Conservation (phyloP, 2,113 vertebrate genomes). For the Eidolon helvum region DNA sequence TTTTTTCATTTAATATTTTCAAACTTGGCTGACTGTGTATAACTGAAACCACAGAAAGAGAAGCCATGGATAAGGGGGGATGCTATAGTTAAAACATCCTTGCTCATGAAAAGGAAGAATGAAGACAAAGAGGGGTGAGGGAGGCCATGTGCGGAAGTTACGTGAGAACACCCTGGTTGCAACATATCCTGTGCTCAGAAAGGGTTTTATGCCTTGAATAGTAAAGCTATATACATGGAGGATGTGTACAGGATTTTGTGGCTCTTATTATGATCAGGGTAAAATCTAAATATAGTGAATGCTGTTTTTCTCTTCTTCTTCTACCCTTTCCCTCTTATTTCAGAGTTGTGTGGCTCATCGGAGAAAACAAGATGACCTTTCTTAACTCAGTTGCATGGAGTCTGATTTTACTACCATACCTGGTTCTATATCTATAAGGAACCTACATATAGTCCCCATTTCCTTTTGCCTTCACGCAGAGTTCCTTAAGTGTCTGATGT, state of each 20-base stretch:
- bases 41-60: neutral
- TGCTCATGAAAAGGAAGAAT: neutral
- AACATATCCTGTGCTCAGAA: neutral
- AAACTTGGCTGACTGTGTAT: neutral
- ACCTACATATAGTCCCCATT: neutral
- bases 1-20: neutral
- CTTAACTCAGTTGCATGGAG: neutral
- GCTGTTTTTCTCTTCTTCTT: neutral
- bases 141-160: too few relatives aligned
- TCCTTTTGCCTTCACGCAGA: neutral
- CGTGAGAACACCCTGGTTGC: neutral
- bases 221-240: neutral
- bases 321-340: neutral
- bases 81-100: neutral
- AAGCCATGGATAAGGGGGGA: neutral
- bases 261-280: neutral
- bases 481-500: neutral
- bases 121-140: neutral
- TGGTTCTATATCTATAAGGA: neutral
- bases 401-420: neutral
- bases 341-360: neutral
- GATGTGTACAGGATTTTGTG: neutral
- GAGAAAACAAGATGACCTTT: neutral
- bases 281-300: neutral
- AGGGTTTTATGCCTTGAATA: neutral